These are phyloP conservation scores for Armadillidium nasatum DNA, from an alignment of 1,140 invertebrate genomes.

Conservation along the genomic window DNA sequence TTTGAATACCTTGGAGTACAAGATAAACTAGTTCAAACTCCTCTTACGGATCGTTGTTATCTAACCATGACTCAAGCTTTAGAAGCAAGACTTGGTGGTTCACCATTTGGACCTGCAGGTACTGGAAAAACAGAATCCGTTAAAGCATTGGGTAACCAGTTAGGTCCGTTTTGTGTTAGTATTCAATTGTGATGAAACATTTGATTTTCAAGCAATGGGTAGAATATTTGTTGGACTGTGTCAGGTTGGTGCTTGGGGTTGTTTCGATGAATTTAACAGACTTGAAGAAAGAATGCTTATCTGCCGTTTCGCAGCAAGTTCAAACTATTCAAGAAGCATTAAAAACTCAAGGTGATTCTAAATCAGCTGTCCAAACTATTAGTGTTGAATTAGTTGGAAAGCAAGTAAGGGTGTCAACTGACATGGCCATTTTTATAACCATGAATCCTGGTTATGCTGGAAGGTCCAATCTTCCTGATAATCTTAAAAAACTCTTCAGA, in stretches of 20 bases:
- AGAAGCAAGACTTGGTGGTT: constrained; percentile 79
- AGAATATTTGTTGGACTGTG: constrained; percentile 87
- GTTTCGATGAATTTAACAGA: constrained; percentile 92
- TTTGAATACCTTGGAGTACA: constrained; percentile 99
- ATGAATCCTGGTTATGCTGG: constrained; percentile 99
- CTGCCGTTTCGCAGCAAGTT: constrained; percentile 93
- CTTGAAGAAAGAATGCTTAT: constrained; percentile 90
- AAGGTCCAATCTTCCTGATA: constrained; percentile 96
- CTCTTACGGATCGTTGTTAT: constrained; percentile 92
- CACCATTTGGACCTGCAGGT: constrained; percentile 87
- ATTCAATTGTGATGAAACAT: constrained; percentile 96
- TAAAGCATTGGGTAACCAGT: constrained; percentile 94
- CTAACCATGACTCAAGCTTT: constrained; percentile 76
- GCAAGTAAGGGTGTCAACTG: constrained; percentile 87
- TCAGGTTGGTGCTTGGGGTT: constrained; percentile 93
- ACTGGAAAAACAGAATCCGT: constrained; percentile 95
- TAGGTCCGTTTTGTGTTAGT: constrained; percentile 97
- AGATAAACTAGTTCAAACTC: constrained; percentile 91
- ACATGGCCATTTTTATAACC: constrained; percentile 99
- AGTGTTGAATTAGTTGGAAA: constrained; percentile 94
- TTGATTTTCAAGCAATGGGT: constrained; percentile 88
- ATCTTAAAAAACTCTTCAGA: constrained; percentile 97
- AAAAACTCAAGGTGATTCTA: constrained; percentile 75
- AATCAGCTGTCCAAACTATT: constrained; percentile 48
- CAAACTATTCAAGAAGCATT: constrained; percentile 80